Evolutionary conservation across 2,888 invertebrate species (phyloP).

Genomic region (Subacronicta megacephala): DNA sequence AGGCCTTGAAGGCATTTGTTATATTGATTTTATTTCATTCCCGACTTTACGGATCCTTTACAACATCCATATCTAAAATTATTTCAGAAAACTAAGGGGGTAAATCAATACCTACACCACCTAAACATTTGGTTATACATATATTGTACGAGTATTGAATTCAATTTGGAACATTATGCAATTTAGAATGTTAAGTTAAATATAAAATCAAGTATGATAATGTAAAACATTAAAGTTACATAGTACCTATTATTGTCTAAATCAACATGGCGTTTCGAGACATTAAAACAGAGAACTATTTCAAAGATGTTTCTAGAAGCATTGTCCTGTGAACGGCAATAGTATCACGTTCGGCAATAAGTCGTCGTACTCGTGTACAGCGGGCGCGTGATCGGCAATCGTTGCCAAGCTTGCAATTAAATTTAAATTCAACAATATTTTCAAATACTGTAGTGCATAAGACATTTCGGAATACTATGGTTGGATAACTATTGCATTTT

Average conservation of each 20-base stretch:
- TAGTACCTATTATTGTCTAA: slow-evolving; percentile 3
- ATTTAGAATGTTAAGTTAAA: too few species aligned
- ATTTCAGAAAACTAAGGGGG: too few species aligned
- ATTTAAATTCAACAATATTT: slow-evolving; percentile 27
- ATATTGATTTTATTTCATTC: too few species aligned
- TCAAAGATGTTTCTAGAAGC: slow-evolving; percentile 31
- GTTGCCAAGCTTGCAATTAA: slow-evolving; percentile 48
- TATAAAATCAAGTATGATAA: not conserved
- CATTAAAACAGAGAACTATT: slow-evolving; percentile 33
- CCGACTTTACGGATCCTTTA: too few species aligned
- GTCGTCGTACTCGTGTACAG: slow-evolving; percentile 29
- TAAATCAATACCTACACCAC: too few species aligned
- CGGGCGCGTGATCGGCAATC: slow-evolving; percentile 42
- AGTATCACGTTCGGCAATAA: slow-evolving; percentile 49
- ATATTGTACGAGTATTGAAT: too few species aligned
- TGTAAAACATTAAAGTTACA: not conserved
- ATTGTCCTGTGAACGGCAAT: slow-evolving; percentile 13
- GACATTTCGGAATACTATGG: too few species aligned
- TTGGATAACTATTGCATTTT: too few species aligned
- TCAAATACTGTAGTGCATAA: not conserved
- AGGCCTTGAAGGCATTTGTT: too few species aligned
- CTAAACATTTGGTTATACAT: too few species aligned
- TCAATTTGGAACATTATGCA: too few species aligned
- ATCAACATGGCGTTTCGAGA: slow-evolving; percentile 12
- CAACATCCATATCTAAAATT: too few species aligned